Conservation (phyloP, 2,113 vertebrate genomes). For the Ictidomys tridecemlineatus region DNA sequence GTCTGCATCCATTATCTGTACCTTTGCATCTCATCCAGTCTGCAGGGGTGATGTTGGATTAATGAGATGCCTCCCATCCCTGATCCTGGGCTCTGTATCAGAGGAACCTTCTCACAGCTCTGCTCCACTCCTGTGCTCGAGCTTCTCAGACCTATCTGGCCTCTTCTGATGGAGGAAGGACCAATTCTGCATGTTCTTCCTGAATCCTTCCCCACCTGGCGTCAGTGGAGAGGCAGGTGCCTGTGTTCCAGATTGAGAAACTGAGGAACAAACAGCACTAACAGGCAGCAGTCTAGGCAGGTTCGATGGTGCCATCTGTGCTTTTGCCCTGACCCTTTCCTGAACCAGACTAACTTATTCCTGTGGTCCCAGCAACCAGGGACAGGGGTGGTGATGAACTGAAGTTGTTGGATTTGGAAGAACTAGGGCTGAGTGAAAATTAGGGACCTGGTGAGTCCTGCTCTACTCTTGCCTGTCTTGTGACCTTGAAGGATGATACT, state of each 20-base stretch:
- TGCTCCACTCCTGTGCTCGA: rapidly evolving
- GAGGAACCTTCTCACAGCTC: background rate
- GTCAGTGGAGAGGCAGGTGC: background rate
- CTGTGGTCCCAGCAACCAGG: rapidly evolving
- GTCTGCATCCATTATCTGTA: background rate
- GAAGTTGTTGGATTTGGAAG: background rate
- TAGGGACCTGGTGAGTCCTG: background rate
- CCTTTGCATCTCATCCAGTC: background rate
- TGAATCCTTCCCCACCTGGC: background rate
- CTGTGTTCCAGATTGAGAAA: background rate
- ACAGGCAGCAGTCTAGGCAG: background rate
- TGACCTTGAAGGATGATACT: background rate
- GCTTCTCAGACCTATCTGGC: background rate
- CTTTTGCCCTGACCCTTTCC: background rate
- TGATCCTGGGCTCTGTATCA: background rate
- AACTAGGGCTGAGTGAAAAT: background rate
- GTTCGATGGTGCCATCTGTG: background rate
- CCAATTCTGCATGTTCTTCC: too few species aligned
- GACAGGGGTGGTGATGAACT: background rate
- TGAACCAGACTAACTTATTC: background rate
- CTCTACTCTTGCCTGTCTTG: background rate
- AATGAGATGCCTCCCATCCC: background rate
- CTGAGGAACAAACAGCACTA: background rate
- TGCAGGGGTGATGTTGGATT: background rate
- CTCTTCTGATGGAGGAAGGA: background rate